These are phyloP conservation scores for Peromyscus leucopus DNA, from an alignment of 2,113 vertebrate genomes.

Conservation along the genomic window DNA sequence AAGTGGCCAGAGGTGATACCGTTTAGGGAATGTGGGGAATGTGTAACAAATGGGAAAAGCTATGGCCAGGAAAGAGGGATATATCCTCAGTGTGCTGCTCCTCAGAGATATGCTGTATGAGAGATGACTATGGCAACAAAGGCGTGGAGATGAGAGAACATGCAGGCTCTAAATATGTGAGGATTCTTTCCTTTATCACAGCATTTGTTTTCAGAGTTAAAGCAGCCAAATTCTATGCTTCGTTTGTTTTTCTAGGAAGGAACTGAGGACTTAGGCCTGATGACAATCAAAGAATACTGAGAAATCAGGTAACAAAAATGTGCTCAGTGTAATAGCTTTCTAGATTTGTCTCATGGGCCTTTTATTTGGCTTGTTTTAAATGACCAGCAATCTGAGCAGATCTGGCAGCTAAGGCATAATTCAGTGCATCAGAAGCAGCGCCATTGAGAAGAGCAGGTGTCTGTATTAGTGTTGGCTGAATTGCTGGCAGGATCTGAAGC, in stretches of 20 bases:
- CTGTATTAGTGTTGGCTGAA: background rate
- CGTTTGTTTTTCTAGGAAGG: background rate
- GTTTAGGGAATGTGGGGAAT: background rate
- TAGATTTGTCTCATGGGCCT: background rate
- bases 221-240: background rate
- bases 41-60: background rate
- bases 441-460: constrained; percentile 6
- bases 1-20: background rate
- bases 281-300: background rate
- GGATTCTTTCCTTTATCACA: background rate
- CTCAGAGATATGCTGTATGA: background rate
- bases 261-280: constrained; percentile 10
- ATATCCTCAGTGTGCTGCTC: background rate
- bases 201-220: constrained; percentile 21
- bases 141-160: constrained; percentile 26
- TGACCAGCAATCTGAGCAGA: background rate
- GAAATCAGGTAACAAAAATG: constrained; percentile 8
- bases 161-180: background rate
- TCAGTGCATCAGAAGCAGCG: background rate
- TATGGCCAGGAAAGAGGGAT: background rate
- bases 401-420: background rate
- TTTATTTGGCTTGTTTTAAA: constrained; percentile 44
- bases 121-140: constrained; percentile 63
- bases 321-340: background rate
- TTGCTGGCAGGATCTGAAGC: background rate